Percentiles rank a stretch among this genome's conserved stretches.
Evolutionary conservation across 2,113 vertebrate genomes (phyloP).

Genomic region (Oncorhynchus clarkii): DNA sequence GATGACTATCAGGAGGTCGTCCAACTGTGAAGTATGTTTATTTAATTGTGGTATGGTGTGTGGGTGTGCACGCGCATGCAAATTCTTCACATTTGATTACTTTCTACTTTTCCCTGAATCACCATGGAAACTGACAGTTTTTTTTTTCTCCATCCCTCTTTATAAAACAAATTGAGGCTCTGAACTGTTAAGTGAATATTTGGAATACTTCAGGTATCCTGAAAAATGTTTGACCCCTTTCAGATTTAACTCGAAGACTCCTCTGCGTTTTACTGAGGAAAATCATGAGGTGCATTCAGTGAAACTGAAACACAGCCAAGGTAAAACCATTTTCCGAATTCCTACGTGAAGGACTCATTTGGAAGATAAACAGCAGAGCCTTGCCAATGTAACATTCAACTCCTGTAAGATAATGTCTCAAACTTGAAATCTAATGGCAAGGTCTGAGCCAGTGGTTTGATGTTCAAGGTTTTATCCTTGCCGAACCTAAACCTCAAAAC

Average conservation of each 20-base stretch:
- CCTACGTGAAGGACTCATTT: constrained; percentile 15
- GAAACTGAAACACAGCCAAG: constrained; percentile 18
- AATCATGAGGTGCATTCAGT: constrained; percentile 17
- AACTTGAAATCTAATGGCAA: constrained; percentile 1
- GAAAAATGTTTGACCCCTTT: constrained; percentile 16
- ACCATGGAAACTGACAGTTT: constrained; percentile 28
- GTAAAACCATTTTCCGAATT: constrained; percentile 40
- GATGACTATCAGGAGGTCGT: constrained; percentile 12
- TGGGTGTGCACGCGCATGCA: background rate
- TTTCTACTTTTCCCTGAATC: constrained; percentile 50
- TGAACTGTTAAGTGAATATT: constrained; percentile 22
- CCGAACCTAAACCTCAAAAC: background rate
- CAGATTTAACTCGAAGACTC: constrained; percentile 35
- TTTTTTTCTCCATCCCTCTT: constrained; percentile 2
- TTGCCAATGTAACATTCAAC: constrained; percentile 18
- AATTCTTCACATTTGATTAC: constrained; percentile 22
- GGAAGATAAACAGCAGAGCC: constrained; percentile 4
- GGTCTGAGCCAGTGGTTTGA: constrained; percentile 5
- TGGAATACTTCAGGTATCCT: constrained; percentile 13
- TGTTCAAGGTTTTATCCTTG: background rate
- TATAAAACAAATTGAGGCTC: constrained; percentile 16
- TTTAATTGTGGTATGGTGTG: constrained; percentile 5
- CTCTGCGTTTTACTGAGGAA: constrained; percentile 8
- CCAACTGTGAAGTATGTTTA: constrained; percentile 30
- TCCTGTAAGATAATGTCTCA: constrained; percentile 30